Evolutionary conservation across 2,113 vertebrate genomes (phyloP), one percentile per base, ranked within the genome.

Genomic region (Thomomys bottae): DNA sequence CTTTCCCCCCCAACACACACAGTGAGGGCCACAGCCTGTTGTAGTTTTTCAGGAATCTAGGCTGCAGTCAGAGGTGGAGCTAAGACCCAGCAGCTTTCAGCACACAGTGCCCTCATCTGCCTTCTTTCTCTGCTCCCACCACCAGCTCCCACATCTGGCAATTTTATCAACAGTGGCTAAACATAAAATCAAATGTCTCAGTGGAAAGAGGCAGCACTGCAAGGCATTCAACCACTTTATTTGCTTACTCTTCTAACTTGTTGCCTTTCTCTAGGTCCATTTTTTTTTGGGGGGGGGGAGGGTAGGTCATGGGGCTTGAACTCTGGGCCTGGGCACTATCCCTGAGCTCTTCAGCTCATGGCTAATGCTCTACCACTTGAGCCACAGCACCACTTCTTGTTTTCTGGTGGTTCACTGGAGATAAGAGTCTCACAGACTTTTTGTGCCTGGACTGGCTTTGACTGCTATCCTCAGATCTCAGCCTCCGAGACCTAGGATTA

Each of bases 31-130:
- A n/a, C n/a, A n/a, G n/a, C 26, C 34, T n/a, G 32, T 21, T 15
- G 15, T 8, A 17, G 40, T 24, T 24, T 54, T 63, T 30, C 30
- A 45, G 49, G 57, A 42, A n/a, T 12, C 26, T 9, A 67, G 77
- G 30, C 72, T 80, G 72, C 36, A 63, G n/a, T 66, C 0, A 34
- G 78, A 80, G 61, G 68, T 17, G 10, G 45, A 66, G 38, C n/a
- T 5, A 20, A 23, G 92, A 73, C 79, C 6, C n/a, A 8, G n/a
- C 26, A 49, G n/a, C 12, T 26, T 34, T 42, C 21, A n/a, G 5
- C 2, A 0, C 4, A 8, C 1, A 1, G 8, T 21, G 34, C 24
- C 36, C 38, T 32, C 26, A 15, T 15, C 49, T 54, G 49, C 49
- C 49, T 54, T 54, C 49, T 54, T 54, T 54, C 49, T 54, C 23